Evolutionary conservation across 2,797 vertebrate genomes (phyloP).

Genomic region (Phataginus tetradactyla): DNA sequence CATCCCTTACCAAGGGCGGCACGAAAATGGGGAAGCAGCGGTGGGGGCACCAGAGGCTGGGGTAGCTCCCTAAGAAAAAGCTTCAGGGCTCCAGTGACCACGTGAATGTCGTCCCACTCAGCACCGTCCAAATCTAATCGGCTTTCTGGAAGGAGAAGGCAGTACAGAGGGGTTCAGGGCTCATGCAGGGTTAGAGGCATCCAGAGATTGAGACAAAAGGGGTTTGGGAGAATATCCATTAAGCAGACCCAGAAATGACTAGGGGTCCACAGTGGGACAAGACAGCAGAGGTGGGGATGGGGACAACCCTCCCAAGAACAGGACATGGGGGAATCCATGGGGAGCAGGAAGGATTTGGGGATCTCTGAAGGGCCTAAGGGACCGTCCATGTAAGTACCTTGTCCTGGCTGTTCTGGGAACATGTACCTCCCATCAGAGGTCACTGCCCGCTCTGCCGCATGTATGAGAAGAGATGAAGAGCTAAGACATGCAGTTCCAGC

Average conservation of each 20-base stretch:
- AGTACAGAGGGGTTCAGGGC: not conserved
- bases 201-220: not conserved
- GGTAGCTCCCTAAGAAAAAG: conserved; percentile 96
- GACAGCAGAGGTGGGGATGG: not conserved
- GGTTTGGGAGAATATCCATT: not conserved
- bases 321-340: not conserved
- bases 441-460: conserved; percentile 93
- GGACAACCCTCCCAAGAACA: not conserved
- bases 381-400: conserved; percentile 88
- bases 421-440: conserved; percentile 95
- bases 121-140: conserved; percentile 92
- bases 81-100: conserved; percentile 95
- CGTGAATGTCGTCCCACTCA: conserved; percentile 95
- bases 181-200: not conserved
- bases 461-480: not conserved
- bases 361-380: not conserved
- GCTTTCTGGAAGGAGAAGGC: conserved; percentile 82
- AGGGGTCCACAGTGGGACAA: not conserved
- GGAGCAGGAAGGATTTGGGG: not conserved
- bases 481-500: not conserved
- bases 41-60: conserved; percentile 91
- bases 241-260: not conserved
- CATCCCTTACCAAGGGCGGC: conserved; percentile 89
- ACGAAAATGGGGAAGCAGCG: conserved; percentile 89
- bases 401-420: conserved; percentile 92